A percentile compares a stretch with the other conserved stretches of the same genome.
Conservation (phyloP, 2,113 vertebrate species). For the Bombycilla garrulus region DNA sequence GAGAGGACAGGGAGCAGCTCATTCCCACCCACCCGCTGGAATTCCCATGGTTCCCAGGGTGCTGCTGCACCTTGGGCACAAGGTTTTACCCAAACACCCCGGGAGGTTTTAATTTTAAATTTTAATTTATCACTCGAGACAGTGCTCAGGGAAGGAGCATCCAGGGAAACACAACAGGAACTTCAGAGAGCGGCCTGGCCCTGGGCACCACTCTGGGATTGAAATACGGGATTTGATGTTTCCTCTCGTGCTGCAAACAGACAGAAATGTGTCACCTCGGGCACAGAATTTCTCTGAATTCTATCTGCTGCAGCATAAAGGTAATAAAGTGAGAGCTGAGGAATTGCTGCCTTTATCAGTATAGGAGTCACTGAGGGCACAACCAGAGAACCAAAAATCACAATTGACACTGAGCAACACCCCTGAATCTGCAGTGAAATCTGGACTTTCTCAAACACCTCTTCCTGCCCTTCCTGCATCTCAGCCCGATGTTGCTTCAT, state of each 20-base stretch:
- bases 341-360: background rate
- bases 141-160: background rate
- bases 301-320: background rate
- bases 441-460: background rate
- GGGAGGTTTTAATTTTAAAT: background rate
- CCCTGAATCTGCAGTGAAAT: background rate
- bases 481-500: background rate
- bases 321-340: background rate
- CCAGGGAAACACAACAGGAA: background rate
- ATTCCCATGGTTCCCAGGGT: background rate
- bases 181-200: background rate
- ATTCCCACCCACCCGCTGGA: background rate
- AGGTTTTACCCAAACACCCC: background rate
- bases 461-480: background rate
- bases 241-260: background rate
- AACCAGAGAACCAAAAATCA: background rate
- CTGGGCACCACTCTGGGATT: background rate
- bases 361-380: background rate
- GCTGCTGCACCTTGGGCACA: background rate
- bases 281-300: background rate
- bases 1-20: background rate
- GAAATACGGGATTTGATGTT: background rate
- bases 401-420: background rate
- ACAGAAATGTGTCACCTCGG: background rate
- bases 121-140: background rate